These are phyloP conservation scores for Hiodon alosoides DNA, from an alignment of 2,113 vertebrate species.

Conservation along the genomic window DNA sequence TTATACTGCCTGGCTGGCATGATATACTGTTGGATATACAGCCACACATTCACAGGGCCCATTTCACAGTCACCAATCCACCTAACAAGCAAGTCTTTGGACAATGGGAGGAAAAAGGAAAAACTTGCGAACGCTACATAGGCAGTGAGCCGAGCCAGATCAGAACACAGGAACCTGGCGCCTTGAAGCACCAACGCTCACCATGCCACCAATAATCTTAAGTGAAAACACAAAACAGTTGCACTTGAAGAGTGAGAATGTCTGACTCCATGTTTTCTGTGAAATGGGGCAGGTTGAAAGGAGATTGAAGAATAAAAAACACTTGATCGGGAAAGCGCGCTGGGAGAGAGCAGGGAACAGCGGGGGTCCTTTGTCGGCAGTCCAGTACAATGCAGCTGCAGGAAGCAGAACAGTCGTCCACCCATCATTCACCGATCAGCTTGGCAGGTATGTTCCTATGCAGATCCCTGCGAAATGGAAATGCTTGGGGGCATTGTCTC, in stretches of 20 bases:
- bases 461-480: background rate
- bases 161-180: too few relatives aligned
- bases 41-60: too few relatives aligned
- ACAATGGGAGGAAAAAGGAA: too few relatives aligned
- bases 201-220: too few relatives aligned
- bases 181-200: too few relatives aligned
- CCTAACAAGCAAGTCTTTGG: too few relatives aligned
- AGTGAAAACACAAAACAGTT: too few relatives aligned
- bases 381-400: background rate
- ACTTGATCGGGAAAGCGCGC: background rate
- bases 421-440: slow-evolving; percentile 10
- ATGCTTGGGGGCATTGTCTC: slow-evolving; percentile 10
- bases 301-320: background rate
- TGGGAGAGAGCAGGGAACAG: background rate
- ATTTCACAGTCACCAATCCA: too few relatives aligned
- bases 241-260: background rate
- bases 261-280: background rate
- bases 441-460: background rate
- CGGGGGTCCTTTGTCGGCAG: background rate
- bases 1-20: background rate
- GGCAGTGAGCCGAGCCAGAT: too few relatives aligned
- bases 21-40: too few relatives aligned
- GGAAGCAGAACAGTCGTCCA: background rate
- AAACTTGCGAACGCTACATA: too few relatives aligned
- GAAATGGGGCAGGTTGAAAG: background rate